A percentile compares a stretch with the other conserved stretches of the same genome.
Conservation (phyloP, 2,888 invertebrate species). For the Orthosia gothica region DNA sequence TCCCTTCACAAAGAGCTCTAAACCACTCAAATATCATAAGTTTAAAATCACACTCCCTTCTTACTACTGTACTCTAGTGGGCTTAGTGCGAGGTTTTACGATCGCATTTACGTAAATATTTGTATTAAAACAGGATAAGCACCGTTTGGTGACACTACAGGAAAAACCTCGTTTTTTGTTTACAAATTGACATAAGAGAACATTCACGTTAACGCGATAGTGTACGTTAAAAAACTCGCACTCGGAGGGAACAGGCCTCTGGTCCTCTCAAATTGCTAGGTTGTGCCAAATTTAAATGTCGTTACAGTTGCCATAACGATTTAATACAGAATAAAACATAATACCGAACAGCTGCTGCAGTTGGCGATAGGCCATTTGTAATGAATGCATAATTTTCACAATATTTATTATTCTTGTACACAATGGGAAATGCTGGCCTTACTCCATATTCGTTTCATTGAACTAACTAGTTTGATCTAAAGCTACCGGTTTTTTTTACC, state of each 20-base stretch:
- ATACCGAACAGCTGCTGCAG: slow-evolving; percentile 17
- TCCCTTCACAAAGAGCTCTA: neutral
- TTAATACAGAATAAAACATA: slow-evolving; percentile 30
- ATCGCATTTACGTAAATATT: no score
- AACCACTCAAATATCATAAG: neutral
- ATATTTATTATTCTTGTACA: slow-evolving; percentile 31
- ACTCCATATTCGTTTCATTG: neutral
- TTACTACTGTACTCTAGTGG: no score
- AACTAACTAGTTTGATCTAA: neutral
- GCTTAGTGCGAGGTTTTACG: no score
- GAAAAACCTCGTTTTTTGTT: no score
- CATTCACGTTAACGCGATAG: no score
- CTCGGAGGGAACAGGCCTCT: neutral
- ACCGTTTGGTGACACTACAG: no score
- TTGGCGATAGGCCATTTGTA: slow-evolving; percentile 42
- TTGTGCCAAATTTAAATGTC: neutral
- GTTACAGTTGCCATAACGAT: neutral
- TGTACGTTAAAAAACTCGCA: no score
- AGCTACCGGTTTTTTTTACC: neutral
- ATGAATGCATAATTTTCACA: slow-evolving; percentile 40
- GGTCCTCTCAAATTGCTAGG: neutral
- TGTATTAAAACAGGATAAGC: no score
- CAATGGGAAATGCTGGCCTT: neutral
- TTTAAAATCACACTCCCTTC: slow-evolving; percentile 2
- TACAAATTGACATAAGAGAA: no score